Percentiles rank a stretch among this genome's conserved stretches.
Conservation (phyloP, 2,113 vertebrate species). For the Grammomys dolichurus region DNA sequence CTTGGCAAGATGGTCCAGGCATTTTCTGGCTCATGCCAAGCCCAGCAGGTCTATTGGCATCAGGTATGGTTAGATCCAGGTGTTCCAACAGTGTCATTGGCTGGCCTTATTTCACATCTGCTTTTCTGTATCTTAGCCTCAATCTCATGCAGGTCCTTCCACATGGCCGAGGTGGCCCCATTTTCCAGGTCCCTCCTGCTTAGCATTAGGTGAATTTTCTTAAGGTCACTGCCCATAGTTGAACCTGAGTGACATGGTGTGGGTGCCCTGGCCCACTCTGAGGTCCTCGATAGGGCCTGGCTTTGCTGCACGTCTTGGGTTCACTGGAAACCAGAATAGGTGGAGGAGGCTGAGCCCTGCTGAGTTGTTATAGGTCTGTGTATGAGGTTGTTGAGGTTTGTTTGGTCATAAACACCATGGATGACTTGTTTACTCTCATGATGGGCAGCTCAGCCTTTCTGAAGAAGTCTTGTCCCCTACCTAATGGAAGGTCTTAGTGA, state of each 20-base stretch:
- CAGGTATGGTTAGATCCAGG: background rate
- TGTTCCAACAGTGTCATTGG: too few relatives aligned
- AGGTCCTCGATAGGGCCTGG: background rate
- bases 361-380: background rate
- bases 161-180: background rate
- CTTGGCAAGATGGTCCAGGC: background rate
- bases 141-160: background rate
- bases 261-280: background rate
- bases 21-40: background rate
- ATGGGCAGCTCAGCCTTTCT: accelerated
- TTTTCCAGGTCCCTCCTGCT: background rate
- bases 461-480: background rate
- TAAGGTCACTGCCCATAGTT: background rate
- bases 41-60: background rate
- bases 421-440: background rate
- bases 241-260: background rate
- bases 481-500: background rate
- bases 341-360: too few relatives aligned
- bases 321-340: background rate
- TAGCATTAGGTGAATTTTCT: background rate
- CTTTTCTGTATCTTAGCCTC: background rate
- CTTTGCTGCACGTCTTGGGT: too few relatives aligned
- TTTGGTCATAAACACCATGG: too few relatives aligned
- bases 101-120: background rate
- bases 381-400: too few relatives aligned